Conservation (phyloP, 2,888 invertebrate genomes). For the Drosophila mayaguana region DNA sequence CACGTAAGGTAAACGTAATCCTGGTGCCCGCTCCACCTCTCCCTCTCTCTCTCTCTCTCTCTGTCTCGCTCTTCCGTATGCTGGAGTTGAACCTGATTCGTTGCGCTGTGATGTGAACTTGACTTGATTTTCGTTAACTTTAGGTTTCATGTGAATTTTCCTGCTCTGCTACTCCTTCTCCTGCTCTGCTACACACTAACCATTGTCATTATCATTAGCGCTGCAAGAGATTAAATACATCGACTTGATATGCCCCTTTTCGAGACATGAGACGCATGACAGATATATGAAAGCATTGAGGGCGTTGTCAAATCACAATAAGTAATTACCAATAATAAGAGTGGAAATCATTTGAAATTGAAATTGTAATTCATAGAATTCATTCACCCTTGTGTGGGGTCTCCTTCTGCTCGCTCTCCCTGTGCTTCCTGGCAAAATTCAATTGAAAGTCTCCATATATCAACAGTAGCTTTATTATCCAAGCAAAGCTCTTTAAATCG, state of each 20-base stretch:
- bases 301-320: background rate
- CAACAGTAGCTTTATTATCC: background rate
- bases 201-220: background rate
- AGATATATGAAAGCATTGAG: background rate
- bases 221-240: background rate
- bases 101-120: slow-evolving; percentile 31
- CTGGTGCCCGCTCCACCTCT: background rate
- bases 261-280: no score
- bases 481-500: background rate
- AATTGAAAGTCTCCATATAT: background rate
- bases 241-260: background rate
- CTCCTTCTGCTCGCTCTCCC: background rate
- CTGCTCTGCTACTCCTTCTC: background rate
- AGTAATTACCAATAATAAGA: background rate
- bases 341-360: background rate
- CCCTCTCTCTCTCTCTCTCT: background rate
- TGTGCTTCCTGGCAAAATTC: background rate
- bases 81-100: slow-evolving; percentile 31
- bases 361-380: background rate
- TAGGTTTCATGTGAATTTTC: slow-evolving; percentile 56
- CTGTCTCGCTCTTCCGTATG: background rate
- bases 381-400: background rate
- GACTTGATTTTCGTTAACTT: slow-evolving; percentile 34
- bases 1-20: slow-evolving; percentile 48
- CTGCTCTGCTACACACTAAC: background rate